Base-by-base conservation (phyloP, 1,140 invertebrate genomes). In the Scaptomyza montana region DNA sequence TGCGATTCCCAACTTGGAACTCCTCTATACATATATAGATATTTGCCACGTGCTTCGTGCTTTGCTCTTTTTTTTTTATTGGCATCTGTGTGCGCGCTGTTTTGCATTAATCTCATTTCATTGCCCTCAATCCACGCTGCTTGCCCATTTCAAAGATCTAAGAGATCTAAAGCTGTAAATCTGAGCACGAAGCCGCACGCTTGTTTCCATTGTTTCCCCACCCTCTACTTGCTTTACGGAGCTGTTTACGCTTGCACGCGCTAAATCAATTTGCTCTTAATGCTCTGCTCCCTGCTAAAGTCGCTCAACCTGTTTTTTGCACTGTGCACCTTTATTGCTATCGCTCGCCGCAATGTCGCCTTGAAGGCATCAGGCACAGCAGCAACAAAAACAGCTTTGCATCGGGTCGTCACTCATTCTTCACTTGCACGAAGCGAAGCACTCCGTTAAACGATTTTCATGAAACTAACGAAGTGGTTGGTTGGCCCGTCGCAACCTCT, bases 61-160 rank as follows among this genome's bases (percentile, higher is more conserved):
- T 78, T 78, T 80, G 81, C 73, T 76, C 77, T 74, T 87, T 80
- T 82, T n/a, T n/a, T 86, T 82, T 64, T 36, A 36, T 30, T 62
- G 50, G 54, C 75, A 64, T 64, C 71, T 82, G 75, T 68, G 73
- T 68, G 73, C 60, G 60, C 56, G 70, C 66, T 79, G 75, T 87
- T 82, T 87, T 87, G 82, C 84, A 87, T 87, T 89, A 87, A 89
- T 89, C 78, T 87, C 78, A 89, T 89, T 87, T 87, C 82, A 87
- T 82, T 87, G 84, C 84, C 69, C 53, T 74, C 70, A 60, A 51
- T 33, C 46, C 39, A 2, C 30, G n/a, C 19, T n/a, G 12, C 19
- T 36, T 33, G 13, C 45, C 45, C 61, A 36, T 53, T 33, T 36
- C 7, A 59, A 21, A 33, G 13, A 25, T 19, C 47, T 50, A 1